A percentile compares a stretch with the other conserved stretches of the same genome.
Evolutionary conservation across 1,140 invertebrate genomes (phyloP).

Genomic region (Andricus grossulariae): DNA sequence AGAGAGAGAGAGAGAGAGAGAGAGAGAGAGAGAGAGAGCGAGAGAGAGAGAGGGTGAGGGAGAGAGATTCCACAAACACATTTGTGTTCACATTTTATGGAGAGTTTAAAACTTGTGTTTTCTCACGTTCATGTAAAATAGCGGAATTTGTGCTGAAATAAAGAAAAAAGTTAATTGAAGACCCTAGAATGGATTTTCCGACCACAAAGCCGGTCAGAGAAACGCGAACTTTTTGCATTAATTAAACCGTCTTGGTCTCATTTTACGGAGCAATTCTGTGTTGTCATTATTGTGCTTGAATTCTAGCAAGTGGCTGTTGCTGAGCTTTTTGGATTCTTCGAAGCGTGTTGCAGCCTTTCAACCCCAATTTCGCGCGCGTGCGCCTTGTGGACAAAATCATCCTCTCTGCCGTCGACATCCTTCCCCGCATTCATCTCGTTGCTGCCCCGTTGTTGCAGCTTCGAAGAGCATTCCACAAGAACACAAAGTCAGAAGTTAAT

Average conservation of each 20-base stretch:
- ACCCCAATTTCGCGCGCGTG: constrained; percentile 62
- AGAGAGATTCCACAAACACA: too few species aligned
- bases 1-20: too few species aligned
- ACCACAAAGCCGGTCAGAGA: neutral
- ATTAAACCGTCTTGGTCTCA: constrained; percentile 60
- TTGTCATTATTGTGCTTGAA: constrained; percentile 61
- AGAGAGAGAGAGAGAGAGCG: too few species aligned
- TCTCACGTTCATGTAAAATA: too few species aligned
- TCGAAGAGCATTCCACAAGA: constrained; percentile 8
- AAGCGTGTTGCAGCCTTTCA: constrained; percentile 62
- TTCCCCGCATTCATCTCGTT: constrained; percentile 32
- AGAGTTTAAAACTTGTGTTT: too few species aligned
- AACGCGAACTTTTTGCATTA: constrained; percentile 37
- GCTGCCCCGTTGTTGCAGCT: neutral
- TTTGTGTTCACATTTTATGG: too few species aligned
- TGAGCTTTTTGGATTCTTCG: constrained; percentile 63
- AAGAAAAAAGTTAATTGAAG: too few species aligned
- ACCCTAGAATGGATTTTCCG: neutral
- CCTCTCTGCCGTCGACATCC: constrained; percentile 40
- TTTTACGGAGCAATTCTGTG: constrained; percentile 59
- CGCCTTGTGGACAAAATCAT: constrained; percentile 47
- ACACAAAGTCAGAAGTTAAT: constrained; percentile 34
- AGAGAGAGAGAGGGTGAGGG: too few species aligned
- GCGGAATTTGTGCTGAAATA: too few species aligned
- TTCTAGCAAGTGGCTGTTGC: constrained; percentile 67